Percentiles rank a stretch among this genome's conserved stretches.
These are phyloP conservation scores for Elysia chlorotica DNA, from an alignment of 1,140 invertebrate genomes.

Conservation along the genomic window DNA sequence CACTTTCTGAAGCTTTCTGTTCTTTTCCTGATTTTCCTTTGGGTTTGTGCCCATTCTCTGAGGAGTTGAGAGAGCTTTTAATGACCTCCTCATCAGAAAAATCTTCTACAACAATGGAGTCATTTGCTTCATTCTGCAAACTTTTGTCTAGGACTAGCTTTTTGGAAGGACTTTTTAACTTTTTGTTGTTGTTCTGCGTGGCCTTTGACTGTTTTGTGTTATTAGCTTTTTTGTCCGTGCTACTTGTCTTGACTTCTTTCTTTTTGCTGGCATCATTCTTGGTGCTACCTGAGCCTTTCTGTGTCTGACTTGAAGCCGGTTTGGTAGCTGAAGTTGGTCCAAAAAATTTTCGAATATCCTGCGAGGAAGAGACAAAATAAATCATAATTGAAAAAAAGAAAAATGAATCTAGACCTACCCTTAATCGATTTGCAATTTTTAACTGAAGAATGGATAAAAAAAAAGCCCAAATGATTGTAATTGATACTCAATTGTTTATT, in stretches of 20 bases:
- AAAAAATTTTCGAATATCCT: constrained; percentile 45
- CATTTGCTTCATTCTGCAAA: constrained; percentile 21
- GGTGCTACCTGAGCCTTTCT: neutral
- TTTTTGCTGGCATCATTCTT: neutral
- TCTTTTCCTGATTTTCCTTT: no score
- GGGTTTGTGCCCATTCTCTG: no score
- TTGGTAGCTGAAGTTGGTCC: constrained; percentile 16
- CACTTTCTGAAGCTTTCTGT: no score
- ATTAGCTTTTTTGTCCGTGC: neutral
- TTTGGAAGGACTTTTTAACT: constrained; percentile 3
- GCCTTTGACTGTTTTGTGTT: neutral
- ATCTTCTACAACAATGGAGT: neutral
- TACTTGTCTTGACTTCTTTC: neutral
- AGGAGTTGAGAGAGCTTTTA: no score
- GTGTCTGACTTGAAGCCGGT: neutral
- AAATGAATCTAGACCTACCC: neutral
- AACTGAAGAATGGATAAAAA: neutral
- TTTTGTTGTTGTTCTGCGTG: neutral
- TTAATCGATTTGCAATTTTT: no score
- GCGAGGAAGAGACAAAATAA: neutral
- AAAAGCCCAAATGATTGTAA: neutral
- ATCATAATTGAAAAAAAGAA: neutral
- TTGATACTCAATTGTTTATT: no score
- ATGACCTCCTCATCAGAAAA: constrained; percentile 6
- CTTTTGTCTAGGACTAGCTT: constrained; percentile 29